Evolutionary conservation across 1,140 invertebrate species (phyloP).

Genomic region (Amyelois transitella): DNA sequence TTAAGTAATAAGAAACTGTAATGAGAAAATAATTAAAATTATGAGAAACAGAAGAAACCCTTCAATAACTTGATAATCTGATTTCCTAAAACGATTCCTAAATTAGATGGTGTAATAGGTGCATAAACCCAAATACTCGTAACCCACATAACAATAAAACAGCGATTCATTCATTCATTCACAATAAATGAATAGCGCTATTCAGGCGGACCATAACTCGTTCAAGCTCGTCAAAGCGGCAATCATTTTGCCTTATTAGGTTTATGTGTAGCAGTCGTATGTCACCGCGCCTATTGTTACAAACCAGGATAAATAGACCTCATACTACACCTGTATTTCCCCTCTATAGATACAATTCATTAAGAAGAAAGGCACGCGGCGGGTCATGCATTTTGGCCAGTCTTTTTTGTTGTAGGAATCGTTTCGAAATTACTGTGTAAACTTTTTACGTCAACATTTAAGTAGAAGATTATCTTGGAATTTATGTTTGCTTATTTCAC

Average conservation of each 20-base stretch:
- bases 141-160: background rate
- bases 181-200: background rate
- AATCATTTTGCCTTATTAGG: conserved; percentile 16
- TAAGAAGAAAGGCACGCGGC: background rate
- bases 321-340: background rate
- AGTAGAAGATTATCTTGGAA: background rate
- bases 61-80: too few relatives aligned
- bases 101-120: too few relatives aligned
- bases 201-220: conserved; percentile 2
- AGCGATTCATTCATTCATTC: background rate
- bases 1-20: too few relatives aligned
- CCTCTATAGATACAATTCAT: background rate
- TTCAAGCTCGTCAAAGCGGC: conserved; percentile 4
- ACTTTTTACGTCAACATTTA: background rate
- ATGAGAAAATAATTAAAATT: too few relatives aligned
- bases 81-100: too few relatives aligned
- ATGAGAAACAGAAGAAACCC: too few relatives aligned
- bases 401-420: background rate
- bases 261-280: conserved; percentile 14
- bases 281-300: conserved; percentile 7
- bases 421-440: background rate
- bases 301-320: background rate
- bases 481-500: background rate
- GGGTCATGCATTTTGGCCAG: background rate
- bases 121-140: too few relatives aligned